A percentile compares a stretch with the other conserved stretches of the same genome.
Conservation (phyloP, 1,140 invertebrate genomes). For the Caenorhabditis inopinata region DNA sequence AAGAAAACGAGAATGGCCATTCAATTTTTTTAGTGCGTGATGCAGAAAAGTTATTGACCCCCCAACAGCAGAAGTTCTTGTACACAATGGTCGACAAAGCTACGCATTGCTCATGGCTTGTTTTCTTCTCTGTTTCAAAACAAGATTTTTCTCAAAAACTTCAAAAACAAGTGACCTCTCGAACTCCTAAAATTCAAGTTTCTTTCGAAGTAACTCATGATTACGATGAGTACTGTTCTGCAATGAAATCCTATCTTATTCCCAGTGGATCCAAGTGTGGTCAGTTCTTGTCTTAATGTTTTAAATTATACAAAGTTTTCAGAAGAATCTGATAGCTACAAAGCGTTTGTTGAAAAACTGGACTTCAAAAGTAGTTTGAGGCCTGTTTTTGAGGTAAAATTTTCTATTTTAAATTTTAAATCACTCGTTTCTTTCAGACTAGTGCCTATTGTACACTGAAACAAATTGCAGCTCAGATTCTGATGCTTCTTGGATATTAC, state of each 20-base stretch:
- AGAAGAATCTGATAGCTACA: not conserved
- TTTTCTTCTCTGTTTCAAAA: not conserved
- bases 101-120: not conserved
- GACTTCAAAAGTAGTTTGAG: too few relatives aligned
- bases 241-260: not conserved
- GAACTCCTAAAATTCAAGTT: not conserved
- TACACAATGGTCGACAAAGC: slow-evolving; percentile 23
- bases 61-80: not conserved
- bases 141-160: not conserved
- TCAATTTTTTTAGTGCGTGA: not conserved
- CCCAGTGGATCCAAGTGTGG: not conserved
- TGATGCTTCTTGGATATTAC: slow-evolving; percentile 2
- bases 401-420: too few relatives aligned
- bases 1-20: not conserved
- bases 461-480: not conserved
- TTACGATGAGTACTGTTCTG: not conserved
- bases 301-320: not conserved
- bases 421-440: not conserved
- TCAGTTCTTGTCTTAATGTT: not conserved
- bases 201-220: not conserved
- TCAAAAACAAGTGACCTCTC: not conserved
- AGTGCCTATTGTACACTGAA: not conserved
- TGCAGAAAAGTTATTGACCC: not conserved
- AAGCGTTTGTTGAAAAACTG: too few relatives aligned
- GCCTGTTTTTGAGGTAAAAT: too few relatives aligned